phyloP scores from a whole-genome alignment of 2,888 invertebrate species.

The Zootermopsis nevadensis region DNA sequence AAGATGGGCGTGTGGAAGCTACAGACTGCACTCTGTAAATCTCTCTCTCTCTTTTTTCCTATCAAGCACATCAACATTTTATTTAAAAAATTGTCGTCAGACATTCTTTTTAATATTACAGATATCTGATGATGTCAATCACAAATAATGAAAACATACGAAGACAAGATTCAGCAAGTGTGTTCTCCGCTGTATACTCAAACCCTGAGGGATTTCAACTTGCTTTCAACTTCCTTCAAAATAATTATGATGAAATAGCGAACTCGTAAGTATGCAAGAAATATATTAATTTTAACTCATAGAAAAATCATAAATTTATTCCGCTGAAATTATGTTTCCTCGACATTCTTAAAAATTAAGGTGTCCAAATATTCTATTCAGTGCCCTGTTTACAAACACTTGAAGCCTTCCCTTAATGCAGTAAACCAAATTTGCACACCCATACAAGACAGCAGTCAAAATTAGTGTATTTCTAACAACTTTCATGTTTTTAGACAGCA shows the following conservation, averaged over 20 bases:
- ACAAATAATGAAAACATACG: slow-evolving; percentile 35
- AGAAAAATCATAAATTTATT: not conserved
- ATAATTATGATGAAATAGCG: slow-evolving; percentile 35
- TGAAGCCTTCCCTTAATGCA: too few species aligned
- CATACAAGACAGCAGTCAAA: too few species aligned
- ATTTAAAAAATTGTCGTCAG: not conserved
- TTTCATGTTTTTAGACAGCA: too few species aligned
- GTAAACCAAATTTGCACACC: too few species aligned
- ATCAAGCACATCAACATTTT: not conserved
- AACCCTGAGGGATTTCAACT: slow-evolving; percentile 46
- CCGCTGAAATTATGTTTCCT: too few species aligned
- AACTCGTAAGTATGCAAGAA: slow-evolving; percentile 37
- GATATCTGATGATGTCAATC: slow-evolving; percentile 44
- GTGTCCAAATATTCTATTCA: too few species aligned
- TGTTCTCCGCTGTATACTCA: slow-evolving; percentile 49
- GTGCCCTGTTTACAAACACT: too few species aligned
- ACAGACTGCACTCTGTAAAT: not conserved
- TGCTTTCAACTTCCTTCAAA: slow-evolving; percentile 48
- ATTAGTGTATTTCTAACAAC: too few species aligned
- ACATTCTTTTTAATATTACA: slow-evolving; percentile 22
- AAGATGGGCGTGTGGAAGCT: not conserved
- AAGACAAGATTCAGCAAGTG: slow-evolving; percentile 49
- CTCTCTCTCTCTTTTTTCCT: not conserved
- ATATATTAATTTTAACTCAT: too few species aligned
- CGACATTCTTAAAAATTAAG: not conserved